Evolutionary conservation across 2,888 invertebrate genomes (phyloP).

Genomic region (Monoplex corrugatus): DNA sequence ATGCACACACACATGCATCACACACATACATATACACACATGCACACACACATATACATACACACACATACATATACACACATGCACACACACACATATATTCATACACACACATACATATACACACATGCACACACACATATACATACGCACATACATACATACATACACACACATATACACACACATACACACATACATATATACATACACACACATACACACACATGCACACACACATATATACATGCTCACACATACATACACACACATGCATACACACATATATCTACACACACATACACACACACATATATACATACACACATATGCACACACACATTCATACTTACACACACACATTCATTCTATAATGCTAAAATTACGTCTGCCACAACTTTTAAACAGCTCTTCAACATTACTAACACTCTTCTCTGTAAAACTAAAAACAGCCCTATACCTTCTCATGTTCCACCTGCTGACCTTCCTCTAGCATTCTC

Average conservation of each 20-base stretch:
- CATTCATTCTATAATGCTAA: too few species aligned
- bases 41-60: background rate
- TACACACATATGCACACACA: background rate
- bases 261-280: background rate
- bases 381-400: too few species aligned
- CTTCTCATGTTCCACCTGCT: too few species aligned
- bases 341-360: background rate
- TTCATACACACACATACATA: background rate
- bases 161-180: background rate
- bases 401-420: too few species aligned
- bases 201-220: background rate
- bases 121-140: background rate
- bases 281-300: background rate
- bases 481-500: too few species aligned
- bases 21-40: background rate
- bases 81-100: background rate
- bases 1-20: too few species aligned
- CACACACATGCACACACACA: too few species aligned
- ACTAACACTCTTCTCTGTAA: too few species aligned
- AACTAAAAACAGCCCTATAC: too few species aligned
- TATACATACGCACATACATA: background rate
- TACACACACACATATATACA: background rate
- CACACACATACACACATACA: constrained; percentile 1
- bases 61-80: background rate
- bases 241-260: background rate